These are phyloP conservation scores for Anadara kagoshimensis DNA, from an alignment of 1,140 invertebrate species.

Conservation along the genomic window DNA sequence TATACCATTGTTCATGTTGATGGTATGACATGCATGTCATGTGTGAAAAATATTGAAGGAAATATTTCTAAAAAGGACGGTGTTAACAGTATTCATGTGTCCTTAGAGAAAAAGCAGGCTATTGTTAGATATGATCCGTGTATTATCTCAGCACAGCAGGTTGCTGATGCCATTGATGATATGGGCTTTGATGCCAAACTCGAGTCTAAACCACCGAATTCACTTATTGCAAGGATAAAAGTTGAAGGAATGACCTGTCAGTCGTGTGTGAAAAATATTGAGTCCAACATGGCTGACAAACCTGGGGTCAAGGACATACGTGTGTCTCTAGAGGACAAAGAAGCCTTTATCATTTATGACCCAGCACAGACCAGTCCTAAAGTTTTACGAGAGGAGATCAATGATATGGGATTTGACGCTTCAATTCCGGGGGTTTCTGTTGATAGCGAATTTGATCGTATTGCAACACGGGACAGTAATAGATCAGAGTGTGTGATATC, in stretches of 20 bases:
- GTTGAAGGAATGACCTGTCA: slow-evolving; percentile 74
- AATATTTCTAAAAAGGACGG: slow-evolving; percentile 57
- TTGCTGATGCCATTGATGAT: slow-evolving; percentile 69
- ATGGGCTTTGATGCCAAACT: slow-evolving; percentile 71
- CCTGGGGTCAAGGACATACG: slow-evolving; percentile 66
- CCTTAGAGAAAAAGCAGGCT: slow-evolving; percentile 63
- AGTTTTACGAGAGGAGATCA: slow-evolving; percentile 63
- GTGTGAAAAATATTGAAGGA: slow-evolving; percentile 71
- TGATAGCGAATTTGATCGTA: slow-evolving; percentile 37
- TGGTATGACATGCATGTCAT: slow-evolving; percentile 73
- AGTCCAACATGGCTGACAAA: slow-evolving; percentile 57
- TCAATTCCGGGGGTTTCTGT: slow-evolving; percentile 45
- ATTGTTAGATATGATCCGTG: slow-evolving; percentile 58
- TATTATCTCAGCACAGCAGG: slow-evolving; percentile 42
- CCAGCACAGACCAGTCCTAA: slow-evolving; percentile 49
- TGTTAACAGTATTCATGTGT: slow-evolving; percentile 75
- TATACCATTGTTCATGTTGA: slow-evolving; percentile 36
- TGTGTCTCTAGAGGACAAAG: slow-evolving; percentile 65
- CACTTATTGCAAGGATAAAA: slow-evolving; percentile 44
- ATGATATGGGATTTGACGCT: slow-evolving; percentile 72
- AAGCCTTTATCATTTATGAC: slow-evolving; percentile 64
- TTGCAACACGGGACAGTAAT: slow-evolving; percentile 12
- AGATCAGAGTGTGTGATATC: slow-evolving; percentile 44
- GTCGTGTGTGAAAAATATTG: slow-evolving; percentile 74
- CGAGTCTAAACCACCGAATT: slow-evolving; percentile 23